Evolutionary conservation across 2,113 vertebrate genomes (phyloP).

Genomic region (Danionella cerebrum): DNA sequence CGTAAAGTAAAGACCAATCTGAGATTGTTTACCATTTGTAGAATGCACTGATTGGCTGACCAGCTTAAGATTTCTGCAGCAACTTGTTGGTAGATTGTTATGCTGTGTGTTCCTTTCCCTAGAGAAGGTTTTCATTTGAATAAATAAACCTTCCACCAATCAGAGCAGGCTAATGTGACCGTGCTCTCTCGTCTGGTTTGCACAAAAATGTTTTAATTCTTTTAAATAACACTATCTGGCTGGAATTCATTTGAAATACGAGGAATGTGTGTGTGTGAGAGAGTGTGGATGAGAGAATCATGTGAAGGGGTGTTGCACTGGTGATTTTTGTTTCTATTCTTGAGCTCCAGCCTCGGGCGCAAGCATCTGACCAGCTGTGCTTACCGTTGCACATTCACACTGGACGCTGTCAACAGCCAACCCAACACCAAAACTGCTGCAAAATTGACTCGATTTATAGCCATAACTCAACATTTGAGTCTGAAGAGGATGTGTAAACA

Average conservation of each 20-base stretch:
- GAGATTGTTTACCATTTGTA: no score
- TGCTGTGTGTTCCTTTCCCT: no score
- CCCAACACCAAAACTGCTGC: no score
- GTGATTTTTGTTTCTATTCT: neutral
- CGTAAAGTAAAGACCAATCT: no score
- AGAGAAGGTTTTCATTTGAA: no score
- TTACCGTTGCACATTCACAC: neutral
- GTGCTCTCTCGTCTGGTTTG: neutral
- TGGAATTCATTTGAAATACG: neutral
- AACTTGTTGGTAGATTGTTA: no score
- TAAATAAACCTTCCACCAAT: no score
- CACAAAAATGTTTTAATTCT: neutral
- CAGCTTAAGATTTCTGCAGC: no score
- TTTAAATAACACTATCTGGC: slow-evolving; percentile 16
- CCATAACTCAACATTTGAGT: neutral
- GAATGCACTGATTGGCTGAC: no score
- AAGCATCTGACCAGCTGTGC: neutral
- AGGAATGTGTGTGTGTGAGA: slow-evolving; percentile 9
- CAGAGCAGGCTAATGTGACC: no score
- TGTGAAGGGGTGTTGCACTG: neutral
- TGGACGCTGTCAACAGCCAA: no score
- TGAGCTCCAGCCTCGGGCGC: neutral
- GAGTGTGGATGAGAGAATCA: neutral
- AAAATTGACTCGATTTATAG: no score
- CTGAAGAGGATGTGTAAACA: neutral